Evolutionary conservation across 2,113 vertebrate genomes (phyloP).

Genomic region (Electrona antarctica): DNA sequence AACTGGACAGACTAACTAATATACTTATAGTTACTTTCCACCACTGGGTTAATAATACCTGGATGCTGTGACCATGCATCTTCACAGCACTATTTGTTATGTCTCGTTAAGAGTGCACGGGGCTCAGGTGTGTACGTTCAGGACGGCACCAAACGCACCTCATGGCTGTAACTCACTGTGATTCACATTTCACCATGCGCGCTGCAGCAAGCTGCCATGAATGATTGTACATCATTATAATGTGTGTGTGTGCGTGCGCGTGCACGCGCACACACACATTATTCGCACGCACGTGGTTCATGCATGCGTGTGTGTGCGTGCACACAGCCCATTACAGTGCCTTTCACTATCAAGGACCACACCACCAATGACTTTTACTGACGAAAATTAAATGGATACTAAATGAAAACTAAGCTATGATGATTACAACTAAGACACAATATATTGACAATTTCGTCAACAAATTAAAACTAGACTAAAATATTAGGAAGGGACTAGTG

Average conservation of each 20-base stretch:
- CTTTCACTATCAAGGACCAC: too few species aligned
- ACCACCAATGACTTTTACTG: too few species aligned
- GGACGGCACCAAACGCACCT: neutral
- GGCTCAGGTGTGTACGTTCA: neutral
- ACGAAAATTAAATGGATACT: too few species aligned
- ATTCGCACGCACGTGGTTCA: too few species aligned
- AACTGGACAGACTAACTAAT: too few species aligned
- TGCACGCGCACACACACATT: too few species aligned
- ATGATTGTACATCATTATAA: conserved; percentile 28
- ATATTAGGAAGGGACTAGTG: too few species aligned
- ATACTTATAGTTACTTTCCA: too few species aligned
- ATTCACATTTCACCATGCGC: conserved; percentile 46
- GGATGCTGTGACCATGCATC: conserved; percentile 1
- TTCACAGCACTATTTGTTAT: conserved; percentile 13
- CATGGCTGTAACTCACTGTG: conserved; percentile 38
- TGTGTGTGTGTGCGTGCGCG: conserved; percentile 9
- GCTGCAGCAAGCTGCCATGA: conserved; percentile 15
- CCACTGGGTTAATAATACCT: conserved; percentile 3
- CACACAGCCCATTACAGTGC: neutral
- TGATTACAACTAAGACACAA: too few species aligned
- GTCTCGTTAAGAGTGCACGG: neutral
- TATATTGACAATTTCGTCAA: too few species aligned
- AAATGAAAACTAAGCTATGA: too few species aligned
- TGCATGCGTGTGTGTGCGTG: conserved; percentile 17
- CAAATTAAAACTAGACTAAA: too few species aligned